These are phyloP conservation scores for Cylindroiulus punctatus DNA, from an alignment of 2,888 invertebrate species.

Conservation along the genomic window DNA sequence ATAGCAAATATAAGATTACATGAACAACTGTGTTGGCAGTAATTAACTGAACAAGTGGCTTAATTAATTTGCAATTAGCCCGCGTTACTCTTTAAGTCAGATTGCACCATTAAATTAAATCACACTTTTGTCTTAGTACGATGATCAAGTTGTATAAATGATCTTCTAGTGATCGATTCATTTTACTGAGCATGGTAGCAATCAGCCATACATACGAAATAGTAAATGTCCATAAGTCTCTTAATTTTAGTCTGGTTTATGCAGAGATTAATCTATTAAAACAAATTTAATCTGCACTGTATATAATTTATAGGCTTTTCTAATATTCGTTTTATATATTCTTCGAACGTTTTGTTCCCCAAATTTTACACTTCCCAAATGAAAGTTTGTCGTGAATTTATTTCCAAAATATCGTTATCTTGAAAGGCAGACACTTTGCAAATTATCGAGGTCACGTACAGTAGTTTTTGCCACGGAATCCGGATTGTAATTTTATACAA, in stretches of 20 bases:
- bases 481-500: constrained; percentile 36
- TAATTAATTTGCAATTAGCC: not conserved
- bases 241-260: too few relatives aligned
- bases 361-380: not conserved
- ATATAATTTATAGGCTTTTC: too few relatives aligned
- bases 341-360: too few relatives aligned
- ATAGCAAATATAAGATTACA: not conserved
- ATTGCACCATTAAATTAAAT: too few relatives aligned
- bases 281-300: too few relatives aligned
- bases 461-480: not conserved
- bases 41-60: too few relatives aligned
- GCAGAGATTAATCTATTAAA: too few relatives aligned
- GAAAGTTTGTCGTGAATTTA: not conserved
- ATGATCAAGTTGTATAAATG: not conserved
- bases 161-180: not conserved
- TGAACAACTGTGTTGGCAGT: not conserved
- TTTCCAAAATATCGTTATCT: too few relatives aligned
- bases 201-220: not conserved
- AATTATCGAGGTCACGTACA: not conserved
- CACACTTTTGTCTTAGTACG: too few relatives aligned
- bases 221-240: too few relatives aligned
- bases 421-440: too few relatives aligned
- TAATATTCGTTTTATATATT: too few relatives aligned
- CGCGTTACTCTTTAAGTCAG: not conserved
- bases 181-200: not conserved